phyloP scores from a whole-genome alignment of 2,797 vertebrate species.

The Amphiprion clarkii region DNA sequence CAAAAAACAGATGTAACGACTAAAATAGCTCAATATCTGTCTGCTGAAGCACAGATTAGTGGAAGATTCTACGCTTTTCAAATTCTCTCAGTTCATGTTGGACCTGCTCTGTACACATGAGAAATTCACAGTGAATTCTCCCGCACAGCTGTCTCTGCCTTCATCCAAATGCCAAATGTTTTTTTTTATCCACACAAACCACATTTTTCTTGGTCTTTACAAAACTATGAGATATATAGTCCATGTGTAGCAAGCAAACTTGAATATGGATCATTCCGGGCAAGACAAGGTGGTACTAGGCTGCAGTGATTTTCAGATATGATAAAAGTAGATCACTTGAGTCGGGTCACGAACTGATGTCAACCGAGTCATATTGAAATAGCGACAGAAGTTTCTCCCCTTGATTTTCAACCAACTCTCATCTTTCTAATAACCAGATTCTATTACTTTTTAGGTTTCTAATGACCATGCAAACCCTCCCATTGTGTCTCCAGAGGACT shows the following conservation, averaged over 20 bases:
- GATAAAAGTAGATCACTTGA: background rate
- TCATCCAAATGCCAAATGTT: constrained; percentile 5
- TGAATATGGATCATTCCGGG: background rate
- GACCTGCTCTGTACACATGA: background rate
- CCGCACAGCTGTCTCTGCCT: no score
- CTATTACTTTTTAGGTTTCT: no score
- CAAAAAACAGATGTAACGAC: constrained; percentile 18
- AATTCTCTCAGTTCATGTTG: background rate
- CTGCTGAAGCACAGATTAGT: constrained; percentile 7
- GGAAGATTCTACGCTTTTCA: background rate
- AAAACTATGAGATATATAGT: background rate
- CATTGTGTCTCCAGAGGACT: background rate
- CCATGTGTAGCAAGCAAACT: background rate
- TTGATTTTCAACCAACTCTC: no score
- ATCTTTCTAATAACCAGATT: no score
- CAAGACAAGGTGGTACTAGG: background rate
- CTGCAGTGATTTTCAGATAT: background rate
- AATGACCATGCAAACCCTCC: background rate
- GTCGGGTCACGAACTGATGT: background rate
- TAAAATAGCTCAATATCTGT: constrained; percentile 25
- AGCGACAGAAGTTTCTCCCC: no score
- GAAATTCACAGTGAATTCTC: background rate
- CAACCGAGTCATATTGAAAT: no score
- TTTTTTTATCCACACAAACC: constrained; percentile 15
- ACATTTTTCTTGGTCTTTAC: constrained; percentile 2